Percentiles rank a stretch among this genome's conserved stretches.
phyloP scores from a whole-genome alignment of 2,888 invertebrate genomes.

The Diogma glabrata region DNA sequence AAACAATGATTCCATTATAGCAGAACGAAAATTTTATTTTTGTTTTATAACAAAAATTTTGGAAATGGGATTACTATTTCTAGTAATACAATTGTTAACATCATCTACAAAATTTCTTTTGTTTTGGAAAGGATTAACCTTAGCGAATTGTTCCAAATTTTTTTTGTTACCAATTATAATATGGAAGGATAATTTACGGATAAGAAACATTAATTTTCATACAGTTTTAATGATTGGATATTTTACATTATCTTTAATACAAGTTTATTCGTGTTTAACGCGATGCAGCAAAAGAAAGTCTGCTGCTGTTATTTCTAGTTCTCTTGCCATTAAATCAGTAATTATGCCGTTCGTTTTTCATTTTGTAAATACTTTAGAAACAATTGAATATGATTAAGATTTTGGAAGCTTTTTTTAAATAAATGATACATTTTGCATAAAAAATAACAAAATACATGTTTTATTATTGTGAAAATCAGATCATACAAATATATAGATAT shows the following conservation, averaged over 20 bases:
- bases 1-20: constrained; percentile 37
- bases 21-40: constrained; percentile 48
- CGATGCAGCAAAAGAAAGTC: background rate
- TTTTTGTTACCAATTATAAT: constrained; percentile 50
- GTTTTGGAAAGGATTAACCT: constrained; percentile 45
- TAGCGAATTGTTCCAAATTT: constrained; percentile 47
- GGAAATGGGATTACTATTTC: constrained; percentile 17
- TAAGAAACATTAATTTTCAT: constrained; percentile 37
- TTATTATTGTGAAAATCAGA: too few relatives aligned
- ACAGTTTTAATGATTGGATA: constrained; percentile 50
- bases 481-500: too few relatives aligned
- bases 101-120: constrained; percentile 19
- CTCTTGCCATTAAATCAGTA: background rate
- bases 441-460: too few relatives aligned
- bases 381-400: too few relatives aligned
- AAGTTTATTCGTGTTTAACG: constrained; percentile 43
- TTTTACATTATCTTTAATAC: constrained; percentile 48
- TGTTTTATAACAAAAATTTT: constrained; percentile 40
- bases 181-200: constrained; percentile 41
- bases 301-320: background rate
- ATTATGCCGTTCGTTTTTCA: background rate
- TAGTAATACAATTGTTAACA: constrained; percentile 14
- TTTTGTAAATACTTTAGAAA: background rate
- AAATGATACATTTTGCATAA: too few relatives aligned
- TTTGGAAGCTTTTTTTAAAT: too few relatives aligned